These are phyloP conservation scores for Nematostella vectensis DNA, from an alignment of 92 coral and sea anemone genomes.

Conservation along the genomic window DNA sequence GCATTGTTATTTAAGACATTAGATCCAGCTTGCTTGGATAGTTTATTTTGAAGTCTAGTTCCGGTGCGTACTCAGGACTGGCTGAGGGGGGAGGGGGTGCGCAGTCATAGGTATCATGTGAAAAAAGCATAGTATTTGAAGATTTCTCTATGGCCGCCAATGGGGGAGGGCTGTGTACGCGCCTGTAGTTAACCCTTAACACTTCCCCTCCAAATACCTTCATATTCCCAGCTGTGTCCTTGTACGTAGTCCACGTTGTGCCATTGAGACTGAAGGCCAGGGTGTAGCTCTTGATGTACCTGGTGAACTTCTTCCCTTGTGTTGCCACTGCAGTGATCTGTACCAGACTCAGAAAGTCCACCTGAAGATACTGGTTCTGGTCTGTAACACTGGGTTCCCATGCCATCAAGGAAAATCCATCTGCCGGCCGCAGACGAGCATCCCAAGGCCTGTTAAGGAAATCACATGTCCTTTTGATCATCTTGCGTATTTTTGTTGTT, in stretches of 20 bases:
- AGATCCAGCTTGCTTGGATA: too few relatives aligned
- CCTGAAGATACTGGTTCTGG: constrained; percentile 11
- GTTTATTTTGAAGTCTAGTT: too few relatives aligned
- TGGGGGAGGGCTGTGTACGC: too few relatives aligned
- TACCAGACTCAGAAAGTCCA: constrained; percentile 12
- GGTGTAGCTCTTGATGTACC: background rate
- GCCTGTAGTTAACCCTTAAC: too few relatives aligned
- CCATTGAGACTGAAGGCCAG: background rate
- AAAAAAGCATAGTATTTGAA: too few relatives aligned
- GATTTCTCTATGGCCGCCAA: too few relatives aligned
- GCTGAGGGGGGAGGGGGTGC: too few relatives aligned
- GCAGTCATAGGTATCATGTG: too few relatives aligned
- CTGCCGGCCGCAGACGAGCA: constrained; percentile 3
- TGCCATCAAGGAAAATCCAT: background rate
- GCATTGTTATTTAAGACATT: too few relatives aligned
- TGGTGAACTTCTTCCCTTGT: constrained; percentile 5
- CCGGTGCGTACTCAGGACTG: too few relatives aligned
- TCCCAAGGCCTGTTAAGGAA: constrained; percentile 4
- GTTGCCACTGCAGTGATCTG: constrained; percentile 18
- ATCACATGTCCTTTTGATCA: too few relatives aligned
- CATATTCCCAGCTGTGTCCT: background rate
- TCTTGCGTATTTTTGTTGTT: too few relatives aligned
- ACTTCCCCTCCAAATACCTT: background rate
- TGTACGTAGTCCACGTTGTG: background rate
- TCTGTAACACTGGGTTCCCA: background rate